Conservation (phyloP, 2,888 invertebrate genomes). For the Spodoptera littoralis region DNA sequence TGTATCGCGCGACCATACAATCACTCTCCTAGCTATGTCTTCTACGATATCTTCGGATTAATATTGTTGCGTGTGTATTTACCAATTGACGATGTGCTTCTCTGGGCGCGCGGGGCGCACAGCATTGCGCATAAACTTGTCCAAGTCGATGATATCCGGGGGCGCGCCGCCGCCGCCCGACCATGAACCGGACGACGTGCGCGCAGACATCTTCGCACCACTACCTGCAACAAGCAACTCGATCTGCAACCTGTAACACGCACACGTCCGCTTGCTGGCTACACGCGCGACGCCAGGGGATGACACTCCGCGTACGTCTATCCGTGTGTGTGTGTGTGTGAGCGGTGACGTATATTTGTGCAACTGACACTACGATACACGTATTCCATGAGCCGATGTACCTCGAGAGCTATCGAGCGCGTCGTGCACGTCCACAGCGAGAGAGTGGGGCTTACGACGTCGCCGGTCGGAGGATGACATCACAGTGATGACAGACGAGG, state of each 20-base stretch:
- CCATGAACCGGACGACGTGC: constrained; percentile 62
- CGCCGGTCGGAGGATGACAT: constrained; percentile 32
- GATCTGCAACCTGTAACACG: constrained; percentile 9
- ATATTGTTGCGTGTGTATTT: constrained; percentile 1
- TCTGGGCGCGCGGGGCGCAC: constrained; percentile 63
- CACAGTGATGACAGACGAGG: neutral
- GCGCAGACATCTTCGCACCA: constrained; percentile 61
- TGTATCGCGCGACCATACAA: constrained; percentile 16
- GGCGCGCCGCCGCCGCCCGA: constrained; percentile 51
- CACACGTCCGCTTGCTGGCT: neutral
- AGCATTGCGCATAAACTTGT: constrained; percentile 78
- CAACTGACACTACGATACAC: no score
- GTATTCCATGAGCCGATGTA: no score
- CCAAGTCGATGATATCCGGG: constrained; percentile 80
- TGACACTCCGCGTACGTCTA: neutral
- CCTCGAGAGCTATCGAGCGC: no score
- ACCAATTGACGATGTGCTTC: constrained; percentile 23
- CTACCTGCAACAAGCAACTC: constrained; percentile 27
- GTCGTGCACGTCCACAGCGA: no score
- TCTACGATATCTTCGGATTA: no score
- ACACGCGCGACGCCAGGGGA: constrained; percentile 15
- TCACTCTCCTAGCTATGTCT: no score
- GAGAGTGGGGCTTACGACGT: constrained; percentile 18
- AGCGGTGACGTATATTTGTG: no score
- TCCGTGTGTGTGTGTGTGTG: neutral